Percentiles rank a stretch among this genome's conserved stretches.
These are phyloP conservation scores for Brachionus asplanchnoidis DNA, from an alignment of 1,140 invertebrate genomes.

Conservation along the genomic window DNA sequence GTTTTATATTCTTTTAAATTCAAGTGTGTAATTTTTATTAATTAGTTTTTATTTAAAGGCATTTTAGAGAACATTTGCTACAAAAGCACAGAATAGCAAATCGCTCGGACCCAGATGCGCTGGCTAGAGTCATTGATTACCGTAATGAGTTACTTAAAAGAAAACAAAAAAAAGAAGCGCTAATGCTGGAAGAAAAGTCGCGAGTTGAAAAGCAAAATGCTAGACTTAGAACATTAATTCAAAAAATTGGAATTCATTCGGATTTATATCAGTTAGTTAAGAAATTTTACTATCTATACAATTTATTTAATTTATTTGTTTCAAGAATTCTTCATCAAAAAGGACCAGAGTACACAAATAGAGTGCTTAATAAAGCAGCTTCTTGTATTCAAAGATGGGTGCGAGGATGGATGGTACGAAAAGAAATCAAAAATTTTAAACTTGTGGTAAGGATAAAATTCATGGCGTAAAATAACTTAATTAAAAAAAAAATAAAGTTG, in stretches of 20 bases:
- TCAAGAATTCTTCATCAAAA: slow-evolving; percentile 7
- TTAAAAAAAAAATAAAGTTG: background rate
- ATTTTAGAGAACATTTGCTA: background rate
- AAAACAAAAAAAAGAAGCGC: background rate
- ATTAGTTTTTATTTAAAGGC: background rate
- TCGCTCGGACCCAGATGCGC: background rate
- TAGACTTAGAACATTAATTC: background rate
- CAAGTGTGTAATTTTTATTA: too few relatives aligned
- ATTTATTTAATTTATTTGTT: background rate
- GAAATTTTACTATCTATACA: background rate
- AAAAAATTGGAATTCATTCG: slow-evolving; percentile 31
- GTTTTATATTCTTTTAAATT: too few relatives aligned
- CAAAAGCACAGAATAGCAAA: background rate
- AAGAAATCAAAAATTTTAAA: slow-evolving; percentile 25
- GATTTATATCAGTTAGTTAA: slow-evolving; percentile 32
- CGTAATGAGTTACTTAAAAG: slow-evolving; percentile 9
- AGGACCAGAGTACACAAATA: background rate
- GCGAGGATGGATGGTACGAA: slow-evolving; percentile 26
- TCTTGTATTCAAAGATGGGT: slow-evolving; percentile 39
- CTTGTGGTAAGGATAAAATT: background rate
- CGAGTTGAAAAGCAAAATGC: slow-evolving; percentile 16
- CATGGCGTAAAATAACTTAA: too few relatives aligned
- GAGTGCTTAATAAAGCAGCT: slow-evolving; percentile 33
- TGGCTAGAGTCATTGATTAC: background rate
- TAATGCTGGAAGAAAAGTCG: background rate